These are phyloP conservation scores for Drosophila neotestacea DNA, from an alignment of 2,888 invertebrate genomes.

Conservation along the genomic window DNA sequence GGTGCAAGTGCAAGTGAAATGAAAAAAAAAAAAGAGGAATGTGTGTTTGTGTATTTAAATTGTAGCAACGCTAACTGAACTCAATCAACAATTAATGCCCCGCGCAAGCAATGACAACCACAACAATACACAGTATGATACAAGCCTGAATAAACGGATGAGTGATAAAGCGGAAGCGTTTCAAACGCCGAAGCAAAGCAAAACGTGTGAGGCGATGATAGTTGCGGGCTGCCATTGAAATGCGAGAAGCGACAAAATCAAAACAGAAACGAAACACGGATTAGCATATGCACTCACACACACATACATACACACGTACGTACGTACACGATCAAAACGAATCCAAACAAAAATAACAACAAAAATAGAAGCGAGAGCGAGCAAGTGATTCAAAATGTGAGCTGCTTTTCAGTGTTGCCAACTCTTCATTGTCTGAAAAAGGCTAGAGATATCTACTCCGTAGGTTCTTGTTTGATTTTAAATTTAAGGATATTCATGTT, in stretches of 20 bases:
- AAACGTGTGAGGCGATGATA: conserved; percentile 52
- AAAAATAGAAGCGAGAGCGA: conserved; percentile 29
- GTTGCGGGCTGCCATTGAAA: conserved; percentile 49
- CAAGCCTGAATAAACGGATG: conserved; percentile 36
- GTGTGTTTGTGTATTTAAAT: conserved; percentile 18
- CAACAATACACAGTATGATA: conserved; percentile 10
- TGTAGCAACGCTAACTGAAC: conserved; percentile 26
- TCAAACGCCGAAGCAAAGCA: conserved; percentile 56
- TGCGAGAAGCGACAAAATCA: conserved; percentile 64
- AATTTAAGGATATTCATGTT: too few relatives aligned
- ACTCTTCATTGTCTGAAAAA: too few relatives aligned
- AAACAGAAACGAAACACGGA: conserved; percentile 60
- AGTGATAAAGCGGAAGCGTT: conserved; percentile 66
- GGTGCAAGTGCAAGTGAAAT: conserved; percentile 38
- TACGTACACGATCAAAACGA: conserved; percentile 32
- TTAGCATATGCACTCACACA: conserved; percentile 29
- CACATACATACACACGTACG: background rate
- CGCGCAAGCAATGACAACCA: conserved; percentile 11
- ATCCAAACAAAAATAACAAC: conserved; percentile 36
- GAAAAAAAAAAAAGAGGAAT: conserved; percentile 11
- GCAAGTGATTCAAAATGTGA: conserved; percentile 3
- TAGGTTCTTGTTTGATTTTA: too few relatives aligned
- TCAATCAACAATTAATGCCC: conserved; percentile 49
- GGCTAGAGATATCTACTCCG: too few relatives aligned
- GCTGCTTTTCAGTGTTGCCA: too few relatives aligned